These are phyloP conservation scores for Brachionichthys hirsutus DNA, from an alignment of 2,113 vertebrate genomes.

Conservation along the genomic window DNA sequence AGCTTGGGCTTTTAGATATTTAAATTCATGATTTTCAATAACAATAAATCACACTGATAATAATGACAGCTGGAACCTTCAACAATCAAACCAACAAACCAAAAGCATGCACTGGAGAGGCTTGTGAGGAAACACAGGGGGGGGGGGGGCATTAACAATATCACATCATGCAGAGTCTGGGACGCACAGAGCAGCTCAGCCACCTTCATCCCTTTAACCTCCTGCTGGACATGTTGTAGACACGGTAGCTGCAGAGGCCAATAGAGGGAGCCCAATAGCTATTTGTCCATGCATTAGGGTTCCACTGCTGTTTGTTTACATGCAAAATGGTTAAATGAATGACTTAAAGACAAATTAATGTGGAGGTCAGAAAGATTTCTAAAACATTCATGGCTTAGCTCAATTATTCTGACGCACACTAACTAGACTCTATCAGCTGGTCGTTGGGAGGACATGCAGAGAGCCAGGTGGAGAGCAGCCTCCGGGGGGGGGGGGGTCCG, in stretches of 20 bases:
- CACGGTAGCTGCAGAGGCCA: slow-evolving; percentile 52
- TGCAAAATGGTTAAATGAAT: slow-evolving; percentile 29
- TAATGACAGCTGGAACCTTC: too few relatives aligned
- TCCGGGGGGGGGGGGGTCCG: slow-evolving; percentile 17
- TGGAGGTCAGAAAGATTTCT: background rate
- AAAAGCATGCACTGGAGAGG: too few relatives aligned
- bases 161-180: background rate
- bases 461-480: slow-evolving; percentile 22
- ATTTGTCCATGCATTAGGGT: slow-evolving; percentile 30
- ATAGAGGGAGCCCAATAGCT: slow-evolving; percentile 76
- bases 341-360: slow-evolving; percentile 8
- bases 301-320: slow-evolving; percentile 21
- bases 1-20: background rate
- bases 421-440: slow-evolving; percentile 18
- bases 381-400: background rate
- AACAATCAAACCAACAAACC: too few relatives aligned
- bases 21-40: too few relatives aligned
- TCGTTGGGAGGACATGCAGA: slow-evolving; percentile 4
- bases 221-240: slow-evolving; percentile 12
- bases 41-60: too few relatives aligned
- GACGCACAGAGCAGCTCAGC: background rate
- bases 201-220: slow-evolving; percentile 17
- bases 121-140: too few relatives aligned
- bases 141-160: background rate
- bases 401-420: background rate